Evolutionary conservation across 1,140 invertebrate species (phyloP).

Genomic region (Mamestra configurata): DNA sequence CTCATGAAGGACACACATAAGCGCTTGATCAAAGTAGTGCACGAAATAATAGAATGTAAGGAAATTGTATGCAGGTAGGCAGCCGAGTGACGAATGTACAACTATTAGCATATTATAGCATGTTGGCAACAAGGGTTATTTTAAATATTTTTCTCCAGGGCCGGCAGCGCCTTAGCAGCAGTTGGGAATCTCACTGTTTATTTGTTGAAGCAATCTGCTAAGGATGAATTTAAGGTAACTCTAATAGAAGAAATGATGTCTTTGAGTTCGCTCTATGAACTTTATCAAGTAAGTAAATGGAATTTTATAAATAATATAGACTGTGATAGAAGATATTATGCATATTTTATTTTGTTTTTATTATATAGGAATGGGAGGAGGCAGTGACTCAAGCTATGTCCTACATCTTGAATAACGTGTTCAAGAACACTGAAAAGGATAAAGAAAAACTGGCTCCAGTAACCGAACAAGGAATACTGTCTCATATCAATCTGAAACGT

Average conservation of each 20-base stretch:
- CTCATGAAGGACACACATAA: slow-evolving; percentile 92
- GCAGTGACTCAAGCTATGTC: slow-evolving; percentile 72
- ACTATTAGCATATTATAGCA: too few species aligned
- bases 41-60: slow-evolving; percentile 79
- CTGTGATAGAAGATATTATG: neutral
- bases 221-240: slow-evolving; percentile 71
- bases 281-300: slow-evolving; percentile 72
- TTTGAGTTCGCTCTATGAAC: slow-evolving; percentile 72
- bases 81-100: neutral
- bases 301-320: neutral
- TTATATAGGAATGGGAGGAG: slow-evolving; percentile 83
- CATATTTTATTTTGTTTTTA: slow-evolving; percentile 47
- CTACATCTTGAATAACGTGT: slow-evolving; percentile 76
- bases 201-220: slow-evolving; percentile 69
- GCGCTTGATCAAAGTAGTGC: slow-evolving; percentile 88
- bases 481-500: slow-evolving; percentile 76
- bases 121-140: too few species aligned
- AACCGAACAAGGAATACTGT: slow-evolving; percentile 78
- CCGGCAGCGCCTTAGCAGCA: slow-evolving; percentile 67
- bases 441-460: slow-evolving; percentile 79
- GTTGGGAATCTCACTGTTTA: slow-evolving; percentile 69
- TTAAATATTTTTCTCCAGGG: slow-evolving; percentile 57
- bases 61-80: slow-evolving; percentile 70
- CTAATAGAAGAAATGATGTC: slow-evolving; percentile 80
- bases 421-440: slow-evolving; percentile 81